Evolutionary conservation across 2,797 vertebrate genomes (phyloP).

Genomic region (Acanthurus tractus): DNA sequence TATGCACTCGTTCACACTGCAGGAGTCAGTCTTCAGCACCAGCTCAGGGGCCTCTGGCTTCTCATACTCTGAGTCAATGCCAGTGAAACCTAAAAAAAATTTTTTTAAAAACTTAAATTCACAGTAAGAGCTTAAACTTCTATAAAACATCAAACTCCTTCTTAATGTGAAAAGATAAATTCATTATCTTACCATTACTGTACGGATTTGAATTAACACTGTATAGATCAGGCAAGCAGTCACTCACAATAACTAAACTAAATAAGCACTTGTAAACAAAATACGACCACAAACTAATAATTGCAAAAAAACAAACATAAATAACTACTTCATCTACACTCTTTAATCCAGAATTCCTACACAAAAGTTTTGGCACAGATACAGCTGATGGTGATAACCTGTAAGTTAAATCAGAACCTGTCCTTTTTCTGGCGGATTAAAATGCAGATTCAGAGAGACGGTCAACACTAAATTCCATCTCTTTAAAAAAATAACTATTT

Average conservation of each 20-base stretch:
- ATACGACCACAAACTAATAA: background rate
- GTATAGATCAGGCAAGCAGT: background rate
- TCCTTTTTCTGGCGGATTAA: background rate
- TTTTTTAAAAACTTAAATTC: background rate
- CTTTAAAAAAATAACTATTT: background rate
- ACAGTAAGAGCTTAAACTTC: background rate
- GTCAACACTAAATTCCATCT: background rate
- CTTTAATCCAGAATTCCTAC: background rate
- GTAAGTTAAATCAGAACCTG: background rate
- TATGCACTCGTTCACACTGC: constrained; percentile 95
- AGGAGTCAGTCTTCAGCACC: constrained; percentile 97
- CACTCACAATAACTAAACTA: background rate
- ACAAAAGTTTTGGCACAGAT: background rate
- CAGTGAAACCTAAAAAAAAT: constrained; percentile 91
- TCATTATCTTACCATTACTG: background rate
- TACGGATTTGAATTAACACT: background rate
- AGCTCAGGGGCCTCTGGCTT: constrained; percentile 96
- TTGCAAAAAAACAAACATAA: background rate
- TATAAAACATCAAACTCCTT: background rate
- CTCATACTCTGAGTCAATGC: constrained; percentile 98
- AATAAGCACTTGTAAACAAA: background rate
- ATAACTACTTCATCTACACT: background rate
- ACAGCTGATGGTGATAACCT: background rate
- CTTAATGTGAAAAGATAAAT: background rate
- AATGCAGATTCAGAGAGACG: background rate